These are phyloP conservation scores for Caenorhabditis sp. DNA, from an alignment of 2,888 invertebrate species.

Conservation along the genomic window DNA sequence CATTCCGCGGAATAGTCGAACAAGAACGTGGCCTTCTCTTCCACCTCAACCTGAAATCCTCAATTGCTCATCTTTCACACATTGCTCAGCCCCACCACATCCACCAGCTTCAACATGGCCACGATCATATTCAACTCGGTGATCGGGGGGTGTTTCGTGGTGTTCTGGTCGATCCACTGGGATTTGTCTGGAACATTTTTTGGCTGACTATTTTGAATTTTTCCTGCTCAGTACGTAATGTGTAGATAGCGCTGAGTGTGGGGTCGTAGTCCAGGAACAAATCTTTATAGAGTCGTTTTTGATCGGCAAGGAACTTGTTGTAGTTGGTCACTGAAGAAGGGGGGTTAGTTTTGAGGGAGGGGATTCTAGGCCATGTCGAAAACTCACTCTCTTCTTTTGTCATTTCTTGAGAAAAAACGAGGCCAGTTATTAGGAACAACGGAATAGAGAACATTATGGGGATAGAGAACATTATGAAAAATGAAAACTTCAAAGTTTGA, in stretches of 20 bases:
- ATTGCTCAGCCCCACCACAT: conserved; percentile 28
- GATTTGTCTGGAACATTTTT: conserved; percentile 41
- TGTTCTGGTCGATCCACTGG: conserved; percentile 33
- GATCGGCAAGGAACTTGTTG: conserved; percentile 43
- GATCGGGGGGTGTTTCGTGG: conserved; percentile 37
- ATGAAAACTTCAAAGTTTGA: background rate
- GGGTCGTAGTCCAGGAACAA: conserved; percentile 52
- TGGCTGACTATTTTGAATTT: no score
- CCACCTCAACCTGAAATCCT: conserved; percentile 28
- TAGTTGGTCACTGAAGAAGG: conserved; percentile 28
- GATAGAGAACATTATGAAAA: background rate
- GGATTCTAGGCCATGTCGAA: background rate
- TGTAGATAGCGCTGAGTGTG: conserved; percentile 46
- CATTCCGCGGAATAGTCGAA: conserved; percentile 52
- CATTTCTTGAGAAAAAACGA: conserved; percentile 19
- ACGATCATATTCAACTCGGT: conserved; percentile 30
- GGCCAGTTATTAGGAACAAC: background rate
- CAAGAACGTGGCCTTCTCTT: conserved; percentile 54
- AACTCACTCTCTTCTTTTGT: conserved; percentile 23
- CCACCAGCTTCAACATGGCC: conserved; percentile 54
- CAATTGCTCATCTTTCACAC: background rate
- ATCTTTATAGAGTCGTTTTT: conserved; percentile 37
- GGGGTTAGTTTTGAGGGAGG: background rate
- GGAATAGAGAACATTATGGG: background rate
- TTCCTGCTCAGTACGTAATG: conserved; percentile 23